Evolutionary conservation across 2,113 vertebrate genomes (phyloP).

Genomic region (Chiloscyllium plagiosum): DNA sequence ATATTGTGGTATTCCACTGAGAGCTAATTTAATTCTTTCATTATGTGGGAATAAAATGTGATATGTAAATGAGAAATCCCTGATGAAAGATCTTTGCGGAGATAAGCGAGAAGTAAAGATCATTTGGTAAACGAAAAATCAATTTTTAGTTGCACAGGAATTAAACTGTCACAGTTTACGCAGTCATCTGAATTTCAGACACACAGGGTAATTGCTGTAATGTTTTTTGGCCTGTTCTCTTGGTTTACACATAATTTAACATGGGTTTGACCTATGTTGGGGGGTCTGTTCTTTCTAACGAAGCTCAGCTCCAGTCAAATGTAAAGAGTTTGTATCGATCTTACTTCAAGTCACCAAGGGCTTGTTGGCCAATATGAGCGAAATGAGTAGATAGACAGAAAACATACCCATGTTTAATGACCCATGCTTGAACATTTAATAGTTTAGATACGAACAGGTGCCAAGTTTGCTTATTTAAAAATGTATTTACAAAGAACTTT

Average conservation of each 20-base stretch:
- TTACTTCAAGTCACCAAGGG: neutral
- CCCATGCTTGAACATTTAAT: neutral
- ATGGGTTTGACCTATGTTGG: neutral
- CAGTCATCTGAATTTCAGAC: neutral
- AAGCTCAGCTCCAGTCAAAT: neutral
- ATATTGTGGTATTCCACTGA: neutral
- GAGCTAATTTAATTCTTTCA: neutral
- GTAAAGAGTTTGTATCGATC: neutral
- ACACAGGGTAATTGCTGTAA: neutral
- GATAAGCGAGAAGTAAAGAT: neutral
- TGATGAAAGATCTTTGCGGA: neutral
- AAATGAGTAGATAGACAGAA: neutral
- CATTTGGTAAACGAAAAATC: neutral
- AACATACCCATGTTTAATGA: neutral
- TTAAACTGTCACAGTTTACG: conserved; percentile 24
- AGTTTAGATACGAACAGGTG: neutral
- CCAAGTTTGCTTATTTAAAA: neutral
- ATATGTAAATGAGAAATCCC: conserved; percentile 10
- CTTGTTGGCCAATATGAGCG: neutral
- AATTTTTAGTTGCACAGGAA: conserved; percentile 7
- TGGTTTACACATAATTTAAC: neutral
- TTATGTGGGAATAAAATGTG: conserved; percentile 10
- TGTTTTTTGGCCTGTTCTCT: neutral
- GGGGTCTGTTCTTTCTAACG: neutral
- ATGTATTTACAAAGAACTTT: neutral